Evolutionary conservation across 2,113 vertebrate species (phyloP), one percentile per base, ranked within the genome.

Genomic region (Channa maculata): DNA sequence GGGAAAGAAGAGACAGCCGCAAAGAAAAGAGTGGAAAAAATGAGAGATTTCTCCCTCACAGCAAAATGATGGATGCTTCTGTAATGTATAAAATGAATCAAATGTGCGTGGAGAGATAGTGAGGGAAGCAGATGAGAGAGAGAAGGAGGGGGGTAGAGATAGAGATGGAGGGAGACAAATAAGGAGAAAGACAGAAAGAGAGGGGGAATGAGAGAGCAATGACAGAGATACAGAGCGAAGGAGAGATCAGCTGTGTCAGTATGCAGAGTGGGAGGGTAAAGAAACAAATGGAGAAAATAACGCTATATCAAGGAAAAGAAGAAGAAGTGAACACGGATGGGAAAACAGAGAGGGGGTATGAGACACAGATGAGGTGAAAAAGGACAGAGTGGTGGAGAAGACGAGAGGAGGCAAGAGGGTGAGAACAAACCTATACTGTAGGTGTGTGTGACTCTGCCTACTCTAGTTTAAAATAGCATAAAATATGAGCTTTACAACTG

Each of bases 1-100:
- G 39, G 44, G 50, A 71, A 57, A 65, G 48, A 71, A 59, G 75
- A 82, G 54, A 78, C 60, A 72, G 62, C 63, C 44, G 11, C 33
- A 24, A 65, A 63, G 44, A 71, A 48, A 66, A 11, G 39, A 65
- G 77, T 68, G 53, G 49, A 72, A 65, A 83, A 13, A 6, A 73
- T 36, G 36, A 44, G 48, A 58, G 12, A 73, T 75, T 64, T 76
- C 79, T 73, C 82, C 79, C 80, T 78, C 74, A 76, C 70, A 62
- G 74, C 79, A 76, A 77, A 74, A 90, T 86, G 87, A 88, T 77
- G 80, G 84, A 90, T 81, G 86, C 83, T 57, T 77, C 75, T 64
- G 77, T 88, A 85, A 90, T 86, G 90, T 91, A 89, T 84, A 88
- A 91, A 91, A 86, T 90, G 88, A 91, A 80, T 88, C 86, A 90